Evolutionary conservation across 2,797 vertebrate species (phyloP).

Genomic region (Babyrousa celebensis): DNA sequence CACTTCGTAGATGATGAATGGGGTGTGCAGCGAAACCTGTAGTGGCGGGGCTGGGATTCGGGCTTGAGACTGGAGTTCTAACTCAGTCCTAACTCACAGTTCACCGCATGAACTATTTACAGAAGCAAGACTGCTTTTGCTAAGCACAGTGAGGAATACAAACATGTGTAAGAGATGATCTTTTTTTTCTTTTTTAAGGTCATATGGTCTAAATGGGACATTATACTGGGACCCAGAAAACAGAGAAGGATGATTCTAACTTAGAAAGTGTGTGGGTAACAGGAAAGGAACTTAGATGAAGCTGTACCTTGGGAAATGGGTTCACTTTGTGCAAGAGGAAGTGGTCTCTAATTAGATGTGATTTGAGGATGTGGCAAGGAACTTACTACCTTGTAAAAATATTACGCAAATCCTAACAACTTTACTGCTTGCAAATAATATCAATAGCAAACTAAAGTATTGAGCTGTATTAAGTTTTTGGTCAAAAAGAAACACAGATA

Average conservation of each 20-base stretch:
- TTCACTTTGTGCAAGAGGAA: neutral
- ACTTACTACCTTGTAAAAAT: neutral
- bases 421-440: neutral
- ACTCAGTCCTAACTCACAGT: neutral
- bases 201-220: neutral
- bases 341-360: neutral
- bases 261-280: neutral
- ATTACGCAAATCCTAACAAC: neutral
- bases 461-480: neutral
- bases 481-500: neutral
- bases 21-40: neutral
- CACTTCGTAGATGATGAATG: neutral
- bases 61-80: neutral
- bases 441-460: neutral
- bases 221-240: neutral
- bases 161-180: neutral
- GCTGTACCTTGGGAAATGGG: neutral
- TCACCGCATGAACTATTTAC: neutral
- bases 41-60: neutral
- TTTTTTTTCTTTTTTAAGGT: neutral
- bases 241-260: neutral
- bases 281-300: neutral
- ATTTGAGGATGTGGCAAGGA: neutral
- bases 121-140: neutral
- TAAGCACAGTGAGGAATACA: neutral